Evolutionary conservation across 2,888 invertebrate genomes (phyloP), one percentile per base, ranked within the genome.

Genomic region (Cinara cedri): DNA sequence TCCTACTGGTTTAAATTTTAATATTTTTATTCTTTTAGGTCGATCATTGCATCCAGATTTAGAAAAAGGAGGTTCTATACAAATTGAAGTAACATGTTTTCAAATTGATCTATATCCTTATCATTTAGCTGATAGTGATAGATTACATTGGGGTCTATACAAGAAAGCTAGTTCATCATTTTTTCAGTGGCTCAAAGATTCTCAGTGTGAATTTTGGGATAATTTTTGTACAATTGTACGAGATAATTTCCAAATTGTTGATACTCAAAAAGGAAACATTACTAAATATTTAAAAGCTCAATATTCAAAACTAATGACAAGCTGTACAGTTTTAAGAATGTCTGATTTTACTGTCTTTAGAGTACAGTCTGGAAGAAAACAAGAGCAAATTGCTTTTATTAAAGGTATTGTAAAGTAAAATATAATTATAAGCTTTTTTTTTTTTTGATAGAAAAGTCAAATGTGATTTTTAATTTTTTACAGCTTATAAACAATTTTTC

Each of bases 61-160:
- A 34, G 90, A 92, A 83, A 93, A 93, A 82, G 97, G 97, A 1
- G 98, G 97, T 1, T 97, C 98, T 0, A 87, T 99, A 75, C 98
- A 98, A 88, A 91, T 98, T 81, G 93, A 94, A 0, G 88, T 99
- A 57, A 91, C 92, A 82, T 92, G 92, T 85, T 92, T 93, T 87
- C 93, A 94, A 87, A 88, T 97, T 1, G 98, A 99, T 86, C 93
- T 94, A 85, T 99, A 98, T 88, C 98, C 99, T 0, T 98, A 96
- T 87, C 97, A 98, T 87, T 89, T 95, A 84, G 96, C 97, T 46
- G 91, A 93, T 84, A 92, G 93, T 49, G 94, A 94, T 85, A 88
- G 97, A 81, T 90, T 92, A 83, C 94, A 95, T 86, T 98, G 98
- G 98, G 90, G 94, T 55, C 92, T 92, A 82, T 93, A 92, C 84